Evolutionary conservation across 1,140 invertebrate species (phyloP).

Genomic region (Harpegnathos saltator): DNA sequence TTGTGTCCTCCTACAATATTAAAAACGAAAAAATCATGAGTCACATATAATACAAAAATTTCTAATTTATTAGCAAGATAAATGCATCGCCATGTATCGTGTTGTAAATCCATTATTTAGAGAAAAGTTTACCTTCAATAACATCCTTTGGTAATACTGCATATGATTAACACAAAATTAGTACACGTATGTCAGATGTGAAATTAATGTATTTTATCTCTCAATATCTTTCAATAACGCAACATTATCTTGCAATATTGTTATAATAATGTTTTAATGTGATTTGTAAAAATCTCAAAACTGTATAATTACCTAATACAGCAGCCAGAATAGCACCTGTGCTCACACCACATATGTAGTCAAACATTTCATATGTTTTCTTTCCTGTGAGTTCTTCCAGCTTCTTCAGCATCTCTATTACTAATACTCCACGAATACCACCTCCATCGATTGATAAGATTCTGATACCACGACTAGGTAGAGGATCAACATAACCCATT

Average conservation of each 20-base stretch:
- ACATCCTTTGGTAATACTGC: conserved; percentile 75
- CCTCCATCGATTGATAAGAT: conserved; percentile 96
- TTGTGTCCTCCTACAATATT: conserved; percentile 85
- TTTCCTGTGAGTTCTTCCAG: conserved; percentile 91
- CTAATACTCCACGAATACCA: conserved; percentile 93
- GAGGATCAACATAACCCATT: conserved; percentile 91
- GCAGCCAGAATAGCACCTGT: conserved; percentile 93
- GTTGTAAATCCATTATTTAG: not conserved
- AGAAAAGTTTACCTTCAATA: conserved; percentile 69
- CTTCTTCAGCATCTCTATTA: conserved; percentile 92
- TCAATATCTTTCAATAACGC: no score
- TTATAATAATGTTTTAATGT: not conserved
- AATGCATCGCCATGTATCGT: not conserved
- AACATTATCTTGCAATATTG: not conserved
- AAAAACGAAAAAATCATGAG: not conserved
- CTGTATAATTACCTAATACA: conserved; percentile 86
- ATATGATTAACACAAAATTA: conserved; percentile 47
- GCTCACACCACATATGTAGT: conserved; percentile 96
- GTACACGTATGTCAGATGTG: conserved; percentile 5
- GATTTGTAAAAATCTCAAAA: conserved; percentile 9
- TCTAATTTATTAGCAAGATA: not conserved
- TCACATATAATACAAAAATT: not conserved
- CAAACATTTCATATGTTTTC: conserved; percentile 91
- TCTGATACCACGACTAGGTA: conserved; percentile 91
- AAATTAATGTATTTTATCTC: no score